Percentiles rank a stretch among this genome's conserved stretches.
phyloP scores from a whole-genome alignment of 2,888 invertebrate genomes.

The Epiblema foenella region DNA sequence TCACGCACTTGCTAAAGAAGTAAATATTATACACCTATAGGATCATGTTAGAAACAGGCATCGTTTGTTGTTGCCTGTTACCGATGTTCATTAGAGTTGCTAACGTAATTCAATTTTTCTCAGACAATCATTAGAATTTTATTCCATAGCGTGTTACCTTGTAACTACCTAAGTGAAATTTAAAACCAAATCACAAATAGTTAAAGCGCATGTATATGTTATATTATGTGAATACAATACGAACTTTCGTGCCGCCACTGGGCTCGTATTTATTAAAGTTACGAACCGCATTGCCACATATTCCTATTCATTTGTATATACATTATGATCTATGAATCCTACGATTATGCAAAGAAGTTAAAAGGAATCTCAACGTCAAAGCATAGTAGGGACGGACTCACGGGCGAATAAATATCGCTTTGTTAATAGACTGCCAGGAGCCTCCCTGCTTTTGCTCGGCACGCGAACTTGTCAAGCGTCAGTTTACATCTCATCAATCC shows the following conservation, averaged over 20 bases:
- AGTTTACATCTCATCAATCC: slow-evolving; percentile 20
- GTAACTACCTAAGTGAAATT: neutral
- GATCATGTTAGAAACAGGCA: too few species aligned
- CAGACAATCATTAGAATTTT: too few species aligned
- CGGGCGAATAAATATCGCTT: neutral
- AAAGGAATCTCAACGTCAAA: neutral
- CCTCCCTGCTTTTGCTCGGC: slow-evolving; percentile 11
- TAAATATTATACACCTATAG: too few species aligned
- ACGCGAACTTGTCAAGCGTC: slow-evolving; percentile 25
- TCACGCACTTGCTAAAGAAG: too few species aligned
- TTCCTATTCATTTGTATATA: too few species aligned
- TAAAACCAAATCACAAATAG: neutral
- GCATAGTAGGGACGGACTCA: neutral
- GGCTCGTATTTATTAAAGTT: neutral
- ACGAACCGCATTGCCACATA: too few species aligned
- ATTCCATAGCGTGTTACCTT: neutral
- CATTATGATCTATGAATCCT: neutral
- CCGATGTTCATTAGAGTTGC: too few species aligned
- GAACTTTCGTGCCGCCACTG: neutral
- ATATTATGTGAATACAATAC: neutral
- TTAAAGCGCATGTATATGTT: neutral
- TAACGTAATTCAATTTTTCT: too few species aligned
- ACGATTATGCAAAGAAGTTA: neutral
- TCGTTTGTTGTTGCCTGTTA: too few species aligned
- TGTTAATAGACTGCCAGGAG: slow-evolving; percentile 1